Evolutionary conservation across 2,113 vertebrate genomes (phyloP), one percentile per base, ranked within the genome.

Genomic region (Gorsachius goisagi): DNA sequence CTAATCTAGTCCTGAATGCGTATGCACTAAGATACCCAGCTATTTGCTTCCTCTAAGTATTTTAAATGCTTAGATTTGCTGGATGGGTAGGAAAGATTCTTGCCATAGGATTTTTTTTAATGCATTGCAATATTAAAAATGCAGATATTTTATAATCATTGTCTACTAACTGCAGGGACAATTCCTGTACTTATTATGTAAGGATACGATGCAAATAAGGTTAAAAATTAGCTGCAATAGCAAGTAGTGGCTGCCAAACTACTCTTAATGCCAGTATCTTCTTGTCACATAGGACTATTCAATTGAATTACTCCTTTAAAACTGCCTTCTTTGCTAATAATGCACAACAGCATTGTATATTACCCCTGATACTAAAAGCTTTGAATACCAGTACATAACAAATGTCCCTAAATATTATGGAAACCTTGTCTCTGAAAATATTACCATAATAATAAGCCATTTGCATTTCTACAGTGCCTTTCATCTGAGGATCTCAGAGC

Each of bases 351-450:
- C 66, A 50, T 19, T 64, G n/a, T 69, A 16, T 91, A 85, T 78
- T 88, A 83, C 35, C 39, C 2, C 4, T 35, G 74, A 55, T 83
- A 80, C 85, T 64, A 93, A 81, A 93, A 88, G 47, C 41, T 88
- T 92, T 12, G 19, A 92, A 90, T 82, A 94, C 33, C 33, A 78
- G 45, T 28, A 88, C 23, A 56, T 55, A 91, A 89, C 47, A 81
- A 81, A 72, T 73, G 49, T 68, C 62, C 50, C 77, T 85, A 92
- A 93, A 85, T 93, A 94, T 94, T 92, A 62, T 59, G 55, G 78
- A 90, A 96, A 90, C 26, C 23, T 92, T 92, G 72, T 73, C 49
- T 94, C 74, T 81, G 69, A 89, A 89, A 94, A 84, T 63, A 92
- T 84, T 86, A 75, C 22, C 17, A 16, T 79, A 89, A 80, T 85